Base-by-base conservation (phyloP, 2,797 vertebrate genomes). In the Pipistrellus kuhlii region DNA sequence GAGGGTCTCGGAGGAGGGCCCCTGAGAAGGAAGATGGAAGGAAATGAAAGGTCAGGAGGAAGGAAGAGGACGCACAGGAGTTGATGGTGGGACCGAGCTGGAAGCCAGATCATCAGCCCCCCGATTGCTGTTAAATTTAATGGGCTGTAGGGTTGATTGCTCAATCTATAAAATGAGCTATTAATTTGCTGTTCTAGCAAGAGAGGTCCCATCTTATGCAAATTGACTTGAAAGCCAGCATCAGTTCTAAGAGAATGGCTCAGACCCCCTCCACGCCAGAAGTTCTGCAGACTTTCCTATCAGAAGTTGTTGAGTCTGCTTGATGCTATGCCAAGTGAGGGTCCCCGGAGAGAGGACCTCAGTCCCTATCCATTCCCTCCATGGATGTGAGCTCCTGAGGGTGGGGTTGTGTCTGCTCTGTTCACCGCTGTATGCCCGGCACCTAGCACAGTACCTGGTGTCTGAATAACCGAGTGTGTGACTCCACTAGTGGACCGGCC, bases 131-230 rank as follows among this genome's bases (percentile, higher is more conserved):
- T 98, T 97, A 98, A 96, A 98, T 97, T 98, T 98, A 98, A 98
- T 97, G 97, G 97, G 97, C 97, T 97, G 96, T 96, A 96, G 97
- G 97, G 97, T 97, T 98, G 98, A 98, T 98, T 98, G 97, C 98
- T 96, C 72, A 95, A 97, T 96, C 96, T 30, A 0, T 98, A 98
- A 98, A 98, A 98, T 96, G 98, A 98, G 97, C 98, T 97, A 97
- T 98, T 98, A 98, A 98, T 98, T 98, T 98, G 97, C 97, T 98
- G 77, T 97, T 98, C 95, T 94, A 97, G 96, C 96, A 97, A 96
- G 51, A 93, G 95, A 96, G 97, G 95, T 96, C 95, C 95, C 94
- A 94, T 95, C 97, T 95, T 98, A 98, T 98, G 98, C 96, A 98
- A 98, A 98, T 97, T 97, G 97, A 94, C 88, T 97, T 97, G 90